Base-by-base conservation (phyloP, 2,113 vertebrate species). In the Agelaius tricolor region DNA sequence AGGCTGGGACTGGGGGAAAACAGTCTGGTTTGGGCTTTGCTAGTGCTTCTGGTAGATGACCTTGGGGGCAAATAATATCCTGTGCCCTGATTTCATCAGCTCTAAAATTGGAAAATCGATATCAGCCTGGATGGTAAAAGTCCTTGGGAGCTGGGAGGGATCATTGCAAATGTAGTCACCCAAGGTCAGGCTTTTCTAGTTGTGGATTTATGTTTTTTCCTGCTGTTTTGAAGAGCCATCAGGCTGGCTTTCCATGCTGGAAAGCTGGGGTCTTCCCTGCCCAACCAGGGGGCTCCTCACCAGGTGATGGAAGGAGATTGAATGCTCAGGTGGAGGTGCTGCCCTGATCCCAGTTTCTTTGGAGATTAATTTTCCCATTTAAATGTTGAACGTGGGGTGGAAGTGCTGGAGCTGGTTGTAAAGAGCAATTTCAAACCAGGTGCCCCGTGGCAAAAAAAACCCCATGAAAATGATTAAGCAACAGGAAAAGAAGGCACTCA, bases 241-340 rank as follows among this genome's bases (percentile, higher is more conserved):
- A 3, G 37, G 7, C 5, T 57, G 46, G 24, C 44, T 84, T 93
- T 91, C 59, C 37, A 13, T 3, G 6, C 41, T 61, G 37, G 37
- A 37, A 37, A 37, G 37, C 37, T 37, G 0, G 22, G 16, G 11
- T 66, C 4, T 57, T 18, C 33, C 41, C 41, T 43, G 12, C 39
- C 23, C 0, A 7, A 4, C 8, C 2, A 1, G 3, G 55, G 20
- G 2, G 5, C 28, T 69, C 24, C 30, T 61, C 4, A 5, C 30
- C 51, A 30, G 18, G 27, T 0, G 33, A 24, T 26, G 39, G 47
- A 63, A 15, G 39, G 30, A 59, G 13, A 8, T 24, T 39, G 30
- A 8, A 35, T 52, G 65, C 30, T 84, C 30, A 21, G 44, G 17
- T 55, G 52, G 63, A 73, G 69, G 12, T 6, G 15, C 67, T 84